phyloP scores from a whole-genome alignment of 2,888 invertebrate species.

The Ptychoptera contaminata region DNA sequence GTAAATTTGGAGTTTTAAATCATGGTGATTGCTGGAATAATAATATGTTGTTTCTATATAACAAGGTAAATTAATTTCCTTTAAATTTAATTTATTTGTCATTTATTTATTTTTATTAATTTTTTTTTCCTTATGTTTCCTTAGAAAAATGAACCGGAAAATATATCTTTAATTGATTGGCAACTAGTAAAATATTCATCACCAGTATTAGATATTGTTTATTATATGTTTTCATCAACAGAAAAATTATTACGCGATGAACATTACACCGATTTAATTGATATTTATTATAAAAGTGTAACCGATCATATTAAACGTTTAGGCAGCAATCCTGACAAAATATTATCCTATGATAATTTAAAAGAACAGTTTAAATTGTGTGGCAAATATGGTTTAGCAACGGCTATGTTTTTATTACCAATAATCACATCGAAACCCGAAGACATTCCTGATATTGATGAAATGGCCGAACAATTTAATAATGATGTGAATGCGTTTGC shows the following conservation, averaged over 20 bases:
- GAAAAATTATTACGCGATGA: slow-evolving; percentile 7
- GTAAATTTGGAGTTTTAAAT: slow-evolving; percentile 23
- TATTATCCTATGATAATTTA: slow-evolving; percentile 9
- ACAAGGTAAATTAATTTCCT: too few relatives aligned
- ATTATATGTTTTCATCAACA: slow-evolving; percentile 8
- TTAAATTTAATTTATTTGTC: too few relatives aligned
- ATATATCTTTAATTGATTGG: slow-evolving; percentile 8
- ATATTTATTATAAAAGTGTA: slow-evolving; percentile 8
- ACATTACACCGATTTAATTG: slow-evolving; percentile 8
- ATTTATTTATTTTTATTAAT: too few relatives aligned
- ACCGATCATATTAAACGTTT: slow-evolving; percentile 7
- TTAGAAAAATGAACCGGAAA: background rate
- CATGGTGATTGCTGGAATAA: slow-evolving; percentile 30
- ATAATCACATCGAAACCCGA: slow-evolving; percentile 5
- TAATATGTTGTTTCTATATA: slow-evolving; percentile 12
- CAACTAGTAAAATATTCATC: slow-evolving; percentile 8
- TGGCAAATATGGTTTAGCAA: slow-evolving; percentile 8
- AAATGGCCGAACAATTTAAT: slow-evolving; percentile 4
- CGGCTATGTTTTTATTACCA: slow-evolving; percentile 5
- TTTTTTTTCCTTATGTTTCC: too few relatives aligned
- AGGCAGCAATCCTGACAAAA: slow-evolving; percentile 6
- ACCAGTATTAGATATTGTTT: slow-evolving; percentile 8
- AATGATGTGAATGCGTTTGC: background rate
- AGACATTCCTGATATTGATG: slow-evolving; percentile 6
- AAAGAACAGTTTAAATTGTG: slow-evolving; percentile 7